Evolutionary conservation across 2,113 vertebrate species (phyloP), one percentile per base, ranked within the genome.

Genomic region (Platichthys flesus): DNA sequence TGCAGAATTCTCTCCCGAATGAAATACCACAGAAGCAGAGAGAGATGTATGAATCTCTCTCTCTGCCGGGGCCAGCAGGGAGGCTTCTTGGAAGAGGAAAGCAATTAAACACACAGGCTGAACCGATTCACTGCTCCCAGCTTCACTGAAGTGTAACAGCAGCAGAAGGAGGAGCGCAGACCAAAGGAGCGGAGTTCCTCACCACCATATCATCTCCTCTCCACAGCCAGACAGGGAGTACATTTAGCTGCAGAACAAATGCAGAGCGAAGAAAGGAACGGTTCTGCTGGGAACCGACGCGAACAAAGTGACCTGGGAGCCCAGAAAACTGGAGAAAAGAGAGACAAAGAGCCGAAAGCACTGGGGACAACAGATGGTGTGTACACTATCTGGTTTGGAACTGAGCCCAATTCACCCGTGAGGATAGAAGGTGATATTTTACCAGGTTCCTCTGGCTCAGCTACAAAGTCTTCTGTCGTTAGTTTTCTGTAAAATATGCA

Each of bases 21-120:
- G 65, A 78, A 80, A 64, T 9, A 40, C 62, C 63, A 12, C 58
- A 66, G 80, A 3, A 31, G 45, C 37, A 42, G 68, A n/a, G n/a
- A n/a, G n/a, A n/a, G 71, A 78, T 57, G 69, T 71, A 75, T 54
- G 64, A 85, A 52, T 81, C 23, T 55, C n/a, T 28, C 26, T 65
- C 20, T 73, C 16, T 54, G 47, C 57, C 40, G 61, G 65, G 18
- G 63, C 68, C 79, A 85, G 82, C 77, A 21, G 79, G 85, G 84
- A 84, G 20, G 65, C 81, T 60, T 76, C 78, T 76, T 82, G 82
- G 75, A 85, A 84, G 70, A n/a, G 52, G 14, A 67, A 81, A 88
- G 84, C 84, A 89, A 88, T 89, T 88, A 89, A 91, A 84, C 71
- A 76, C 66, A 73, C 67, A n/a, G 61, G 67, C 77, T 65, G 74